Evolutionary conservation across 2,113 vertebrate genomes (phyloP).

Genomic region (Gracilinanus agilis): DNA sequence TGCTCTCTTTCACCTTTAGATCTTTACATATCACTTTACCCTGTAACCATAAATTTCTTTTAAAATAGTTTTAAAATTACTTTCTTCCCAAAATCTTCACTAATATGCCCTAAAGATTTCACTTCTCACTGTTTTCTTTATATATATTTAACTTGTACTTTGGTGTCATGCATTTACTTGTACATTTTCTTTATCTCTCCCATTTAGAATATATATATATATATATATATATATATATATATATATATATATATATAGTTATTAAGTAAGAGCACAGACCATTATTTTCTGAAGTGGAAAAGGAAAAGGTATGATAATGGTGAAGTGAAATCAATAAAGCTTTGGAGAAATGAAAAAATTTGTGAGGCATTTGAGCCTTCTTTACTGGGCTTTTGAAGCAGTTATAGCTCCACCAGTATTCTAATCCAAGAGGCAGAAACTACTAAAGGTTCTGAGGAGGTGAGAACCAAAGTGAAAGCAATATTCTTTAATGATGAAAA

Average conservation of each 20-base stretch:
- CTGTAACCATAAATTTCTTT: not conserved
- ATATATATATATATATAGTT: too few relatives aligned
- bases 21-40: not conserved
- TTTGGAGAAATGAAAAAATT: not conserved
- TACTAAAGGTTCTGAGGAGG: not conserved
- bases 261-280: not conserved
- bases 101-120: not conserved
- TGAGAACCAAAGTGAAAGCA: not conserved
- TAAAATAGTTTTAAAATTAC: not conserved
- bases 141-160: not conserved
- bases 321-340: not conserved
- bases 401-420: not conserved
- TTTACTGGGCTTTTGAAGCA: not conserved
- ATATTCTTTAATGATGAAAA: not conserved
- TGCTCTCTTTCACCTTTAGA: not conserved
- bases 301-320: not conserved
- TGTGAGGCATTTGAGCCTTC: not conserved
- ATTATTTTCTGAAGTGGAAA: not conserved
- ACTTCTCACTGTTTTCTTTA: too few relatives aligned
- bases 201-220: not conserved
- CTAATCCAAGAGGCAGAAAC: not conserved
- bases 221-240: too few relatives aligned
- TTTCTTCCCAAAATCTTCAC: not conserved
- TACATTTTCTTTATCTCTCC: not conserved
- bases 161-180: not conserved